A percentile compares a stretch with the other conserved stretches of the same genome.
These are phyloP conservation scores for Holocentrus rufus DNA, from an alignment of 2,797 vertebrate species.

Conservation along the genomic window DNA sequence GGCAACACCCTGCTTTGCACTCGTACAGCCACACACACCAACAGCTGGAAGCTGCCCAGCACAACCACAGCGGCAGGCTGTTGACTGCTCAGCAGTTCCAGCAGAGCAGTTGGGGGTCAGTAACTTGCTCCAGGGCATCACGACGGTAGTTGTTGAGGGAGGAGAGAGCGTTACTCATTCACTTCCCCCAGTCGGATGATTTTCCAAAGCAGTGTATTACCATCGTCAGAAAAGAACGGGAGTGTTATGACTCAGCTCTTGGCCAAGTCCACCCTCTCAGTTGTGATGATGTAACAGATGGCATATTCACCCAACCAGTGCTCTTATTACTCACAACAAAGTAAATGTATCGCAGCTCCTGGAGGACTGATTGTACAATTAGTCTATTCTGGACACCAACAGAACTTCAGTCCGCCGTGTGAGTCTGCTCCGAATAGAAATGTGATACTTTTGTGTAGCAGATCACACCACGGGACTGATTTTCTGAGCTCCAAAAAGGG, in stretches of 20 bases:
- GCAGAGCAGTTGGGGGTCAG: constrained; percentile 35
- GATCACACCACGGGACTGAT: neutral
- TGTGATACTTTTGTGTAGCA: constrained; percentile 39
- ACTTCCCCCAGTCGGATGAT: constrained; percentile 50
- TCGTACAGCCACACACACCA: constrained; percentile 15
- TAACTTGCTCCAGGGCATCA: constrained; percentile 48
- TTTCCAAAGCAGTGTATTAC: constrained; percentile 43
- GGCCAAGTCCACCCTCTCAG: constrained; percentile 65
- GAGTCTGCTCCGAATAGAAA: constrained; percentile 30
- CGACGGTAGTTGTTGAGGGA: constrained; percentile 44
- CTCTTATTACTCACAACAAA: constrained; percentile 72
- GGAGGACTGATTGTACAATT: constrained; percentile 53
- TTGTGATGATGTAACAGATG: constrained; percentile 75
- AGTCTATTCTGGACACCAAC: constrained; percentile 49
- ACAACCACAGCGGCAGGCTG: constrained; percentile 2
- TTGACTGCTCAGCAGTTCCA: constrained; percentile 33
- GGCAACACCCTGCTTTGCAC: constrained; percentile 37
- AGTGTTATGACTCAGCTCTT: constrained; percentile 78
- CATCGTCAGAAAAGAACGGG: constrained; percentile 37
- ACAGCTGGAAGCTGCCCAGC: constrained; percentile 29
- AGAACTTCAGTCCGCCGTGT: constrained; percentile 23
- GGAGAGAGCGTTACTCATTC: constrained; percentile 53
- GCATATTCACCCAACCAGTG: constrained; percentile 52
- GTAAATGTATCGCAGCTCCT: constrained; percentile 56
- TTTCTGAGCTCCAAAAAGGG: constrained; percentile 24